phyloP scores from a whole-genome alignment of 2,113 vertebrate genomes.

The Gavialis gangeticus region DNA sequence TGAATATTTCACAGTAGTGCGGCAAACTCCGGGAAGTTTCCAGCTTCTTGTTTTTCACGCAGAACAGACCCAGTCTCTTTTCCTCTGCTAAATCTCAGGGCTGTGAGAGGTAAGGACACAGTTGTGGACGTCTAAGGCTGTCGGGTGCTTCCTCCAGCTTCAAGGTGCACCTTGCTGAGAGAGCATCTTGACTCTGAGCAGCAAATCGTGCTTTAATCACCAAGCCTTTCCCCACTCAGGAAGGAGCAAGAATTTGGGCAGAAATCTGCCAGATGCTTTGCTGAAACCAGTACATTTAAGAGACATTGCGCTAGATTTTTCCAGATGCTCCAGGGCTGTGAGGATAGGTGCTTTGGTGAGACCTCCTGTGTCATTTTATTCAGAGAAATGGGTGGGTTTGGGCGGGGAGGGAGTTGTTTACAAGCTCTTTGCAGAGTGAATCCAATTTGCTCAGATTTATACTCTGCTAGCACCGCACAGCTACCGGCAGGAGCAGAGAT shows the following conservation, averaged over 20 bases:
- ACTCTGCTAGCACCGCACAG: background rate
- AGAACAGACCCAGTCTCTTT: too few species aligned
- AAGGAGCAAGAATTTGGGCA: background rate
- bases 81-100: too few species aligned
- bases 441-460: background rate
- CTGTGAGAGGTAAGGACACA: too few species aligned
- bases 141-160: background rate
- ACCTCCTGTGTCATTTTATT: fast-evolving
- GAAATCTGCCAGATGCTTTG: background rate
- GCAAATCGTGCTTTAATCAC: background rate
- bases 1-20: too few species aligned
- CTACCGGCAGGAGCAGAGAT: fast-evolving
- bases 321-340: background rate
- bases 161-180: background rate
- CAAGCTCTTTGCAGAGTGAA: background rate
- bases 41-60: too few species aligned
- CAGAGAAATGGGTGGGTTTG: background rate
- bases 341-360: too few species aligned
- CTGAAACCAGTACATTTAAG: background rate
- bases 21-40: too few species aligned
- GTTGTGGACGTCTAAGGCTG: too few species aligned
- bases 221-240: background rate
- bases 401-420: background rate
- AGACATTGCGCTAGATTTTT: background rate
- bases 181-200: background rate